Conservation (phyloP, 2,113 vertebrate species). For the Eudyptes chrysolophus region DNA sequence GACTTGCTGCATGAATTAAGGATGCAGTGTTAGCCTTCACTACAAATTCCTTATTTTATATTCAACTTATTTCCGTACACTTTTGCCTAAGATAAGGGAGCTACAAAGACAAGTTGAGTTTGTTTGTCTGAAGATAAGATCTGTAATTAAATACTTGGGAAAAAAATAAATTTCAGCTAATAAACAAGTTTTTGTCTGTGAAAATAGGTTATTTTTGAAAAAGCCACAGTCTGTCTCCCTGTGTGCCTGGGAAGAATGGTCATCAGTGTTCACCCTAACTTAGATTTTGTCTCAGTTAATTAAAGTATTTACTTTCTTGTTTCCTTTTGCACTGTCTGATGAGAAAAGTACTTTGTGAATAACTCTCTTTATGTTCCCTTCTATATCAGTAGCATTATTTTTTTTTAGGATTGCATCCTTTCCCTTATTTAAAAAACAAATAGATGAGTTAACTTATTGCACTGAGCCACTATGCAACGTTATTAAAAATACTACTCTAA, state of each 20-base stretch:
- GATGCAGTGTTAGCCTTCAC: neutral
- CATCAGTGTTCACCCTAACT: neutral
- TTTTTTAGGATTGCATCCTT: neutral
- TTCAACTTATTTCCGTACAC: neutral
- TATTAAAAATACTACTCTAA: neutral
- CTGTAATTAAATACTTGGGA: neutral
- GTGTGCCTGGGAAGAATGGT: neutral
- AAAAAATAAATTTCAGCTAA: constrained; percentile 8
- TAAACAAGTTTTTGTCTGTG: neutral
- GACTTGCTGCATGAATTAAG: neutral
- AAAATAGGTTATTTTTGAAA: constrained; percentile 39
- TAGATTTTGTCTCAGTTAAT: neutral
- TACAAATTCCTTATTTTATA: neutral
- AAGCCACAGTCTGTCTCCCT: neutral
- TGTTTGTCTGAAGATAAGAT: constrained; percentile 25
- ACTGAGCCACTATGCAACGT: neutral
- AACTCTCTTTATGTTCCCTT: neutral
- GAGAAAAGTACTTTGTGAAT: neutral
- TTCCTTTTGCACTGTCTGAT: neutral
- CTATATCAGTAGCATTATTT: neutral
- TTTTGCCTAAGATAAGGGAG: neutral
- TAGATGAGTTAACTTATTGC: neutral
- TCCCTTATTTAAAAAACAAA: neutral
- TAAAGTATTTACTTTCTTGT: neutral
- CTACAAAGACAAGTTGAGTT: neutral